Base-by-base conservation (phyloP, 2,888 invertebrate genomes). In the Gonocerus acuteangulatus region DNA sequence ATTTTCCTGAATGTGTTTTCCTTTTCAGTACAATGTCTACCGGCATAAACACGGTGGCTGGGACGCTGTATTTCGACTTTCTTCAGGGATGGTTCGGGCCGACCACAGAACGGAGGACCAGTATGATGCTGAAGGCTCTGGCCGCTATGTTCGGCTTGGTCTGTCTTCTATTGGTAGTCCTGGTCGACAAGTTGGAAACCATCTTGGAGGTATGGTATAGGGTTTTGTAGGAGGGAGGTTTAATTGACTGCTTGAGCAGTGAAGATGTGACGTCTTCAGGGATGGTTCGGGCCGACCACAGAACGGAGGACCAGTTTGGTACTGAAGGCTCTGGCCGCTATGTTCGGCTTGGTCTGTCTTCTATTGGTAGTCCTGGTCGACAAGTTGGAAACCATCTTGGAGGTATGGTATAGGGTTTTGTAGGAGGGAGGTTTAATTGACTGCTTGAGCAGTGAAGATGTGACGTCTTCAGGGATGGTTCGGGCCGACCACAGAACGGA, bases 41-140 rank as follows among this genome's bases (percentile, higher is more conserved):
- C 0, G 73, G 78, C 39, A 75, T 84, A 16, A 84, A 84, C 69
- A 81, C 83, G 0, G 73, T 82, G 65, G 76, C 83, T 13, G 84
- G 82, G 9, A 82, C 82, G 0, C 72, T 83, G 21, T 84, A 82
- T 69, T 82, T 84, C 70, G 84, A 84, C 69, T 83, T 83, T 68
- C 77, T 85, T 22, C 76, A 78, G 57, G 78, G 77, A 0, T 80
- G 70, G 66, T 75, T 82, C 70, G 78, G 79, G 1, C 74, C 74
- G 52, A 75, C 72, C 49, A 75, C 77, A 0, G 81, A 81, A 69
- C 72, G 75, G 27, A 73, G 76, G 1, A 80, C 82, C 16, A 80
- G 81, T 57, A 76, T 75, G 64, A 78, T 81, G 48, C 79, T 84
- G 77, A 83, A 82, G 74, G 74, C 79, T 63, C 73, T 80, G 1